Base-by-base conservation (phyloP, 1,140 invertebrate species). In the Homarus americanus region DNA sequence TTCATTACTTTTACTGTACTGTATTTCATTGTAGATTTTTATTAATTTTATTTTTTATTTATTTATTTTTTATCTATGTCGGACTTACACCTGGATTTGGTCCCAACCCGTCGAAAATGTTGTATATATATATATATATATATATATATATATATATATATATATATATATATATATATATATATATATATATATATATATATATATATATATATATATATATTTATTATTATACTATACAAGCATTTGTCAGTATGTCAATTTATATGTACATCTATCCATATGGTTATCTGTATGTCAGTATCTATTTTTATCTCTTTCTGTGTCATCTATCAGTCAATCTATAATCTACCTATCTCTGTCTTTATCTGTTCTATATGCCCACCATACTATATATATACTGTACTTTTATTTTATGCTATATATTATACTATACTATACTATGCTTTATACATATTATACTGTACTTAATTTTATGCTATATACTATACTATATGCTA, bases 181-280 rank as follows among this genome's bases (percentile, higher is more conserved):
- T 41, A 76, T 76, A 76, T 76, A 76, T 76, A 76, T 76, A 40
- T 76, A 76, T 38, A 40, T 76, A 76, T 76, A 40, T 76, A 76
- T 76, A 76, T 76, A 38, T 76, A 76, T 76, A 40, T 76, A 76
- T 15, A 40, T 76, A 76, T 76, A 40, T 76, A 76, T 76, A 76
- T 76, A 76, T 76, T 20, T 76, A 38, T 76, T 1, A n/a, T 20
- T 76, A 1, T 76, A 38, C 17, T 38, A 76, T 76, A 40, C n/a
- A 38, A 17, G 20, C 20, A 63, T 63, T 10, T 63, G 20, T 63
- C 7, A 10, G 20, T 63, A 63, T 63, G 20, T 63, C 7, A 10
- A 63, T 63, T 10, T 63, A 63, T 63, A 63, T 63, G 20, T 63
- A 63, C 20, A 63, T 63, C 7, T 63, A 63, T 63, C 7, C 20